Base-by-base conservation (phyloP, 2,797 vertebrate genomes). In the Percopsis omiscomaycus region DNA sequence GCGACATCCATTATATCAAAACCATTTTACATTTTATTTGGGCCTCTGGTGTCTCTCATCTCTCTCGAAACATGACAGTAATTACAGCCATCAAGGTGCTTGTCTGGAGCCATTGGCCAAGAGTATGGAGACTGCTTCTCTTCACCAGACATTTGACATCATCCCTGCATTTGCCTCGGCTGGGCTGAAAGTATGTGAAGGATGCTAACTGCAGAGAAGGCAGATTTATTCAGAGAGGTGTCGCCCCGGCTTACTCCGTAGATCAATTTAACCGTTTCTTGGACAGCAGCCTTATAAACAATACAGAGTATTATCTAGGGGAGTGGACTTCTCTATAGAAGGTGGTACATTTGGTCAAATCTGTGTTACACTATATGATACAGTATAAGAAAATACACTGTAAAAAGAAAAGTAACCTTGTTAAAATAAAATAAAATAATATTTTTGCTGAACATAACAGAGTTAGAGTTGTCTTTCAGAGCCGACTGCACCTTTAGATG, bases 11-110 rank as follows among this genome's bases (percentile, higher is more conserved):
- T 97, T 94, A 94, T 94, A 95, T 96, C 94, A 95, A 95, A 97
- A 95, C 92, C 87, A 90, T 94, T 98, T 96, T 93, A 93, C 94
- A 94, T 95, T 97, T 98, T 97, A 96, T 97, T 97, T 94, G 94
- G 94, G 93, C 87, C 93, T 92, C 94, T 96, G 95, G 95, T 92
- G 90, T 95, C 93, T 94, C 94, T 97, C 94, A 93, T 92, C 93
- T 93, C 93, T 95, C 93, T 93, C 84, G 89, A 88, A 93, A 94
- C 93, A 93, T 94, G 95, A 96, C 95, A 95, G 94, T 96, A 96
- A 98, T 98, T 98, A 95, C 86, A 95, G 93, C 93, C 94, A 95
- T 98, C 94, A 94, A 95, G 94, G 95, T 95, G 93, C 93, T 95
- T 84, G 90, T 91, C 92, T 87, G 92, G 93, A 94, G 93, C 94